Evolutionary conservation across 2,888 invertebrate species (phyloP).

Genomic region (Tortrix viridana): DNA sequence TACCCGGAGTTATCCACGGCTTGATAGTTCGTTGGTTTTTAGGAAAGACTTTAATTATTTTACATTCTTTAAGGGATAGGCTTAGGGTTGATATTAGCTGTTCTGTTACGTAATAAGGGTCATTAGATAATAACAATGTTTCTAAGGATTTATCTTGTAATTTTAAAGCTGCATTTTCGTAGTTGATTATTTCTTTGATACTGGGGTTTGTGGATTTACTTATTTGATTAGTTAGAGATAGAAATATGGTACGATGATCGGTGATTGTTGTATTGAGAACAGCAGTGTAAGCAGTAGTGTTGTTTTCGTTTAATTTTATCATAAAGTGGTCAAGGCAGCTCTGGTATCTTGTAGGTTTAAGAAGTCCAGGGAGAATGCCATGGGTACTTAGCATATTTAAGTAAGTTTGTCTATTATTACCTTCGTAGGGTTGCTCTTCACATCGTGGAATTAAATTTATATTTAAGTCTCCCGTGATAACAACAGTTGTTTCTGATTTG

Average conservation of each 20-base stretch:
- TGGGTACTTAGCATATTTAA: neutral
- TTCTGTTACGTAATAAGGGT: neutral
- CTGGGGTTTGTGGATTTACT: neutral
- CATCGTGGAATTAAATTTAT: neutral
- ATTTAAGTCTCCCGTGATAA: neutral
- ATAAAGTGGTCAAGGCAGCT: conserved; percentile 8
- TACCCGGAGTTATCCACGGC: too few species aligned
- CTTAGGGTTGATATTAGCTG: neutral
- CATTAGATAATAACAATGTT: neutral
- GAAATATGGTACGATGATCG: neutral
- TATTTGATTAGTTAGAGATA: neutral
- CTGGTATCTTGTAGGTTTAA: neutral
- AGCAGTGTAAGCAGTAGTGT: neutral
- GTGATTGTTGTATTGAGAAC: neutral
- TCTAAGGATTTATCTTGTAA: neutral
- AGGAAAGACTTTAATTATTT: neutral
- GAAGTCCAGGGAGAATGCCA: conserved; percentile 2
- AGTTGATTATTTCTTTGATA: neutral
- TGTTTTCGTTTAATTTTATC: conserved; percentile 2
- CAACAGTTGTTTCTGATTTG: neutral
- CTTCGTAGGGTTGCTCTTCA: neutral
- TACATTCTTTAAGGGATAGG: neutral
- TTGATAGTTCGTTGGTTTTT: neutral
- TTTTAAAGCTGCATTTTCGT: neutral
- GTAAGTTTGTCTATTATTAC: neutral